Percentiles rank a stretch among this genome's conserved stretches.
Conservation (phyloP, 2,888 invertebrate genomes). For the Sicus ferrugineus region DNA sequence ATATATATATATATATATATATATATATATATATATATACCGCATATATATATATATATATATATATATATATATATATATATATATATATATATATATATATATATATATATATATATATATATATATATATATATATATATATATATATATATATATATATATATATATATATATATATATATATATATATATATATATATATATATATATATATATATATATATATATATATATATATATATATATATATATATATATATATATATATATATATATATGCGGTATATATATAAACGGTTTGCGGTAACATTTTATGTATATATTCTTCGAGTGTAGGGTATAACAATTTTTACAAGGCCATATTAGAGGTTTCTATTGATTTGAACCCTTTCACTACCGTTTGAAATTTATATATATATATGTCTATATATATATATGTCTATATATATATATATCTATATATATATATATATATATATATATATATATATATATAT, state of each 20-base stretch:
- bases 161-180: background rate
- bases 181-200: background rate
- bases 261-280: background rate
- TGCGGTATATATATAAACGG: background rate
- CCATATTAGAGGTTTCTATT: too few species aligned
- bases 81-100: background rate
- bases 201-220: background rate
- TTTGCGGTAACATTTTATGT: background rate
- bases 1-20: background rate
- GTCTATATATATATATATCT: too few species aligned
- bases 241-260: background rate
- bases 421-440: too few species aligned
- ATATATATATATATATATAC: background rate
- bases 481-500: too few species aligned
- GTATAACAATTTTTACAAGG: too few species aligned
- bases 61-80: background rate
- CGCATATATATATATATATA: background rate
- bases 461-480: too few species aligned
- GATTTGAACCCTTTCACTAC: too few species aligned
- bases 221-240: background rate
- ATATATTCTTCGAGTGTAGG: too few species aligned
- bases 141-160: background rate
- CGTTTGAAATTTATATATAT: too few species aligned
- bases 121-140: background rate
- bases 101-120: background rate